A percentile compares a stretch with the other conserved stretches of the same genome.
Evolutionary conservation across 2,797 vertebrate genomes (phyloP).

Genomic region (Notoglanidium macrostoma): DNA sequence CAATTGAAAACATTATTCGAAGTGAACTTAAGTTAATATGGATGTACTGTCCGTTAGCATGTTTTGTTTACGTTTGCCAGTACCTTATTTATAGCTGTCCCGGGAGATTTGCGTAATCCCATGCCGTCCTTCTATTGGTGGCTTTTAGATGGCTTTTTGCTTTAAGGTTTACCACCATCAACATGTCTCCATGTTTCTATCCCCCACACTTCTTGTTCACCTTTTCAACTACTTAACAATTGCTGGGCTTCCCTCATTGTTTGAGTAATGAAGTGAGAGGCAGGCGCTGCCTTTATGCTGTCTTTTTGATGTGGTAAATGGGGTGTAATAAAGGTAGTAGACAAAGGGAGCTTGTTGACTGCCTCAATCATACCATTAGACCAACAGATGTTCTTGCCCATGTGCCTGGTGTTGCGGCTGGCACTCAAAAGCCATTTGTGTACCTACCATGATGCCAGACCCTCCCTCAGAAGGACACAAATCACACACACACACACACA

Average conservation of each 20-base stretch:
- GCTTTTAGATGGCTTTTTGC: neutral
- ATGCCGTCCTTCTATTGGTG: neutral
- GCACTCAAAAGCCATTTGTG: neutral
- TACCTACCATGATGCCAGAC: constrained; percentile 14
- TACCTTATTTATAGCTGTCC: neutral
- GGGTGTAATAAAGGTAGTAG: constrained; percentile 23
- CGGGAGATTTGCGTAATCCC: neutral
- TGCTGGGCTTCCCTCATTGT: neutral
- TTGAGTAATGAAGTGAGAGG: constrained; percentile 29
- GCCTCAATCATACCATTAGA: constrained; percentile 23
- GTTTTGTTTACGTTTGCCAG: neutral
- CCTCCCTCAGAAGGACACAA: constrained; percentile 22
- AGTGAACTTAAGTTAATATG: neutral
- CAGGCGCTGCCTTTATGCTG: constrained; percentile 17
- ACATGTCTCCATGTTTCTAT: no score
- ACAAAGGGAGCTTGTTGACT: constrained; percentile 60
- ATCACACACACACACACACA: constrained; percentile 33
- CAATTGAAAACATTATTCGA: neutral
- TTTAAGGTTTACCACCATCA: neutral
- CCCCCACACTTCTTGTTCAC: neutral
- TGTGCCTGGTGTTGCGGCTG: constrained; percentile 3
- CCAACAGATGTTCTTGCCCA: constrained; percentile 26
- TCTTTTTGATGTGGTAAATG: constrained; percentile 22
- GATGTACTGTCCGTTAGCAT: no score
- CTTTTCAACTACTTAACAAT: neutral